These are phyloP conservation scores for Siderastrea radians DNA, from an alignment of 92 coral and sea anemone species.

Conservation along the genomic window DNA sequence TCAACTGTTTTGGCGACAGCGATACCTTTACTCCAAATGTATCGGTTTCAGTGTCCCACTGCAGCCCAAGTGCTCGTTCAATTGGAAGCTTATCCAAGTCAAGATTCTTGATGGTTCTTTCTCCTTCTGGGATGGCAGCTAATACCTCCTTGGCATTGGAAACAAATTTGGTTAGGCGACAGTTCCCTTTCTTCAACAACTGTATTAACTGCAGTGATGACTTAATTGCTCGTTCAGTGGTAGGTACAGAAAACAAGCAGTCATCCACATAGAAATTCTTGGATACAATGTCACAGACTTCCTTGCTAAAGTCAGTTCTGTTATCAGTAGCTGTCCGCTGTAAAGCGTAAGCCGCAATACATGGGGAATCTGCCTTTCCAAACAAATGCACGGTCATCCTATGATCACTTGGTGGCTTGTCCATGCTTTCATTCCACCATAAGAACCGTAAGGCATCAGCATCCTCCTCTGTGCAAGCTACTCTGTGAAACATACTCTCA, in stretches of 20 bases:
- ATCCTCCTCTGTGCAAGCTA: conserved; percentile 47
- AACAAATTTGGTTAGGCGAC: conserved; percentile 64
- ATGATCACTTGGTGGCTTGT: conserved; percentile 62
- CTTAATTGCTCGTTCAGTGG: conserved; percentile 41
- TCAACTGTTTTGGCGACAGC: conserved; percentile 17
- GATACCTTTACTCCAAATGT: conserved; percentile 40
- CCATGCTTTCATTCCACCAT: conserved; percentile 61
- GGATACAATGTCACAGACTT: conserved; percentile 40
- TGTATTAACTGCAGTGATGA: conserved; percentile 43
- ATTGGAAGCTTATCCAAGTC: conserved; percentile 58
- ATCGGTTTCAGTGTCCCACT: conserved; percentile 61
- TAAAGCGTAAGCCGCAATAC: conserved; percentile 55
- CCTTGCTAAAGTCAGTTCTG: conserved; percentile 36
- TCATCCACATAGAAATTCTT: conserved; percentile 63
- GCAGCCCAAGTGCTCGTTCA: conserved; percentile 64
- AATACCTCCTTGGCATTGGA: conserved; percentile 53
- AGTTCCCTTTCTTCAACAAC: conserved; percentile 61
- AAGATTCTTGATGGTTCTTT: conserved; percentile 51
- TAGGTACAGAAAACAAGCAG: conserved; percentile 47
- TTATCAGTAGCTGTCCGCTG: conserved; percentile 52
- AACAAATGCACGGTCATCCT: conserved; percentile 67
- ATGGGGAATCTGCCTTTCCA: conserved; percentile 64
- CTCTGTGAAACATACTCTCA: conserved; percentile 73
- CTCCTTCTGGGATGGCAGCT: conserved; percentile 57
- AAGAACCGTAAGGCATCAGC: conserved; percentile 56